These are phyloP conservation scores for Pimephales promelas DNA, from an alignment of 2,113 vertebrate genomes.

Conservation along the genomic window DNA sequence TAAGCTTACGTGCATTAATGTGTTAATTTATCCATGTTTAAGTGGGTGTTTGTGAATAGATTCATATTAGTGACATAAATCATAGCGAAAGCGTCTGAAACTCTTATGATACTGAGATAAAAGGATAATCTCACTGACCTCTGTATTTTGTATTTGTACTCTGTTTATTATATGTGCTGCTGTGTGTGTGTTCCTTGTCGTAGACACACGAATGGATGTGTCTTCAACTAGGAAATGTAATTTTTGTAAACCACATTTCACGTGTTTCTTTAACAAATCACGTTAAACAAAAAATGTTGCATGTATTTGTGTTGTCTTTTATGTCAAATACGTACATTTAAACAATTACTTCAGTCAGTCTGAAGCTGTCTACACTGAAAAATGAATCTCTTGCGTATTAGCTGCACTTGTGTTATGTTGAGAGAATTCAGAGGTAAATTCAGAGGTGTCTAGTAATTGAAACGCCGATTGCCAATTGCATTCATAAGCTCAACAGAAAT, in stretches of 20 bases:
- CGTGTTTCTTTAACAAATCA: no score
- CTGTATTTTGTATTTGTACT: neutral
- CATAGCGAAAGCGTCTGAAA: neutral
- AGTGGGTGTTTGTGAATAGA: neutral
- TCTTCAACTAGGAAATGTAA: neutral
- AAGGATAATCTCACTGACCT: slow-evolving; percentile 3
- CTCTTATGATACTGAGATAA: slow-evolving; percentile 17
- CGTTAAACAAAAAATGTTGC: no score
- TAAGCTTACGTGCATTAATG: neutral
- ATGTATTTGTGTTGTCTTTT: no score
- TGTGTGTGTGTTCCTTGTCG: neutral
- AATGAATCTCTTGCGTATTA: no score
- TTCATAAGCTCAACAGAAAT: neutral
- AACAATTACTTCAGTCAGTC: no score
- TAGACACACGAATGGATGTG: neutral
- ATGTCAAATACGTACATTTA: no score
- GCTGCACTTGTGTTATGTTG: no score
- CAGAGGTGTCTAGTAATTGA: no score
- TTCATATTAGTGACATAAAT: neutral
- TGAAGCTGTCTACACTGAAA: no score
- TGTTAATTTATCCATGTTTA: neutral
- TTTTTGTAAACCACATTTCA: neutral
- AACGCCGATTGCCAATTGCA: neutral
- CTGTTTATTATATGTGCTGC: slow-evolving; percentile 1
- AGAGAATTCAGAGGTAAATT: no score